Percentiles rank a stretch among this genome's conserved stretches.
phyloP scores from a whole-genome alignment of 92 coral and sea anemone genomes.

The Pocillopora meandrina region DNA sequence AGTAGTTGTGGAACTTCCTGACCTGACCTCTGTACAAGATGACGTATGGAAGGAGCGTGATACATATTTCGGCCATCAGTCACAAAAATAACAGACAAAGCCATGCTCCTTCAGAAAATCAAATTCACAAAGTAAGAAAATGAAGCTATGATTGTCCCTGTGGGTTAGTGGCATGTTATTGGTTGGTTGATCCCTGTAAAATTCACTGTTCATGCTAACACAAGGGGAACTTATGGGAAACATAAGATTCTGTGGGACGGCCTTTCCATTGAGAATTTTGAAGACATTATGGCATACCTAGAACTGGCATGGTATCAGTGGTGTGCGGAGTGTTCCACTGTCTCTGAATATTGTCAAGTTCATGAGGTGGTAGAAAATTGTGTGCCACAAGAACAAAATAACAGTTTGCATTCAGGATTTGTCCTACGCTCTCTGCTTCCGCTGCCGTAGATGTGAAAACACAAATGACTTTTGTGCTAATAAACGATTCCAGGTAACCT shows the following conservation, averaged over 20 bases:
- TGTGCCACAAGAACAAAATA: conserved; percentile 70
- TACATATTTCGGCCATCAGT: conserved; percentile 51
- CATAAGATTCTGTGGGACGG: too few species aligned
- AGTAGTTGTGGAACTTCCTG: conserved; percentile 59
- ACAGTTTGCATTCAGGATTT: conserved; percentile 57
- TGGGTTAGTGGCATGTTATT: too few species aligned
- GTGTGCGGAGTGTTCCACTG: conserved; percentile 96
- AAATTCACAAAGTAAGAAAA: too few species aligned
- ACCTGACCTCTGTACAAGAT: conserved; percentile 46
- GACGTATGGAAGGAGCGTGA: conserved; percentile 22
- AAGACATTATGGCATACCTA: conserved; percentile 48
- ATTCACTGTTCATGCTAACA: too few species aligned
- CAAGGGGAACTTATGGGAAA: too few species aligned
- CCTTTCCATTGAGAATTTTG: too few species aligned
- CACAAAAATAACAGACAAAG: conserved; percentile 75
- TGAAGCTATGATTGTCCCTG: too few species aligned
- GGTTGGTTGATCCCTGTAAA: too few species aligned
- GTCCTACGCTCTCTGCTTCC: conserved; percentile 78
- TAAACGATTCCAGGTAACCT: conserved; percentile 81
- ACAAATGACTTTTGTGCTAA: conserved; percentile 69
- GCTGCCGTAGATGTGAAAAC: conserved; percentile 80
- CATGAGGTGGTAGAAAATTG: conserved; percentile 60
- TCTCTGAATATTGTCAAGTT: conserved; percentile 68
- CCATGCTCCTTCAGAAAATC: conserved; percentile 66
- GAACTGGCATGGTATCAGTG: conserved; percentile 71